A percentile compares a stretch with the other conserved stretches of the same genome.
Evolutionary conservation across 2,113 vertebrate genomes (phyloP).

Genomic region (crab-eating macaque (Macaca fascicularis)): T2T-MFA8v1.1 NC_088395.1:120204001-120204500

Average conservation of each 20-base stretch:
- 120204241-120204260: constrained; percentile 62
- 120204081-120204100: neutral
- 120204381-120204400: constrained; percentile 29
- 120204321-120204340: constrained; percentile 46
- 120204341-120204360: constrained; percentile 41
- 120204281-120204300: constrained; percentile 61
- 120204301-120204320: constrained; percentile 49
- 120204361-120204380: constrained; percentile 22
- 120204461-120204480: neutral
- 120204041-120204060: neutral
- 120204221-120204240: constrained; percentile 47
- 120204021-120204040: neutral
- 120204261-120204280: constrained; percentile 39
- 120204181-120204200: constrained; percentile 37
- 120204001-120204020: neutral
- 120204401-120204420: neutral
- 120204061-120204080: neutral
- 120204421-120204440: neutral
- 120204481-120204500: neutral
- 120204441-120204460: constrained; percentile 23
- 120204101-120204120: neutral
- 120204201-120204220: constrained; percentile 6
- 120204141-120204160: neutral
- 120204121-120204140: neutral
- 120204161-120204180: neutral